Evolutionary conservation across 2,113 vertebrate species (phyloP), one percentile per base, ranked within the genome.

Genomic region (Larimichthys crocea): DNA sequence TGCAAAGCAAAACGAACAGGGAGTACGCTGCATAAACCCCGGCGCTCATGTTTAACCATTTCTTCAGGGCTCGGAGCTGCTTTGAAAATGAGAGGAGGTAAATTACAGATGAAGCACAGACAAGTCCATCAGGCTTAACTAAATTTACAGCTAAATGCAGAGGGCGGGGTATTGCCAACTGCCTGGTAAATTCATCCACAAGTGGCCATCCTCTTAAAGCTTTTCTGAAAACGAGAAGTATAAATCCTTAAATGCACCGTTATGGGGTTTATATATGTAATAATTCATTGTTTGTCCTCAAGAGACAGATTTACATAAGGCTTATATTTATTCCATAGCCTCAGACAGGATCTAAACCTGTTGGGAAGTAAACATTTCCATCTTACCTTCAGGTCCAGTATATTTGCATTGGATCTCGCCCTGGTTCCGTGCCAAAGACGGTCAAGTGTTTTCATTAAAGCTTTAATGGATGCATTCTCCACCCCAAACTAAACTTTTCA

Each of bases 401-500:
- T 74, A 84, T 88, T 88, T 90, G 71, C 65, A 74, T 84, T 77
- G 46, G 59, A 57, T 76, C 10, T 66, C 15, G 15, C 40, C 3
- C 26, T 50, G 56, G 31, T 81, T 11, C 71, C 19, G 31, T 49
- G 68, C 79, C 86, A 88, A 74, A 69, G 11, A 85, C 64, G 83
- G 79, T 73, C 77, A 89, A 78, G 72, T 81, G 64, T 75, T 88
- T 90, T 85, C 65, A 71, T 74, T 80, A 61, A 67, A 83, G 46
- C n/a, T 55, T 64, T 63, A 76, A 81, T 87, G 63, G 57, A 90
- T 88, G 82, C 83, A 85, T 67, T 82, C 74, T 76, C 79, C 64
- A 71, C 74, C 73, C 71, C 66, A 73, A 77, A 55, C 42, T 87
- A 16, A 90, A 90, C 90, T 86, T 72, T 81, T 84, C 86, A 88